Conservation (phyloP, 2,888 invertebrate species). For the Chaetoderma sp. region DNA sequence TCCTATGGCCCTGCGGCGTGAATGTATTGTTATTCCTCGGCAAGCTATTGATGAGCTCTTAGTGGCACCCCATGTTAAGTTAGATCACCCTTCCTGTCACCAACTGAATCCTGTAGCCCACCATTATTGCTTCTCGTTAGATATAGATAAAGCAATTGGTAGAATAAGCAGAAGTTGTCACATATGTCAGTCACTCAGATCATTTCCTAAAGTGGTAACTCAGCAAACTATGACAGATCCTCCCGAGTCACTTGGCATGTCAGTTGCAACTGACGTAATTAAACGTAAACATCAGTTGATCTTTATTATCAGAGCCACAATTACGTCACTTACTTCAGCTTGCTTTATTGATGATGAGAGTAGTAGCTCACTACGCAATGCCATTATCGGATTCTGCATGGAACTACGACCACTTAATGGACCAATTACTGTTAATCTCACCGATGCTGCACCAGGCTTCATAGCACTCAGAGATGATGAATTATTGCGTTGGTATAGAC, state of each 20-base stretch:
- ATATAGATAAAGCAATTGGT: constrained; percentile 29
- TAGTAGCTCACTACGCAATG: constrained; percentile 2
- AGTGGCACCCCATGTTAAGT: constrained; percentile 32
- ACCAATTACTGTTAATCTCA: constrained; percentile 19
- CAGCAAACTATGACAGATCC: constrained; percentile 37
- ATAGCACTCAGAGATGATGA: constrained; percentile 16
- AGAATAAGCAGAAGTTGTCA: constrained; percentile 31
- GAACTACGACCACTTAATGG: constrained; percentile 19
- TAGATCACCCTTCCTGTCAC: constrained; percentile 39
- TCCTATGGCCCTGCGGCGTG: constrained; percentile 17
- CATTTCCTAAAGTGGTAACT: constrained; percentile 23
- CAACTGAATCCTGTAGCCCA: constrained; percentile 37
- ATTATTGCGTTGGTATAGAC: neutral
- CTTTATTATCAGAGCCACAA: constrained; percentile 24
- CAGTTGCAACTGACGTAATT: constrained; percentile 44
- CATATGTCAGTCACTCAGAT: constrained; percentile 35
- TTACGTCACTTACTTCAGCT: constrained; percentile 33
- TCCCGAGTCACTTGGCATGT: constrained; percentile 29
- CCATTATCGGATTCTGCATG: neutral
- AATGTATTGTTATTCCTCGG: constrained; percentile 39
- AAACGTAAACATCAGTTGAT: constrained; percentile 37
- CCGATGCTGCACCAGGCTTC: constrained; percentile 27
- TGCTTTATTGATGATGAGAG: constrained; percentile 15
- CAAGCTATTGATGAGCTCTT: constrained; percentile 36
- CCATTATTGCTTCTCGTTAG: constrained; percentile 37